Conservation (phyloP, 2,797 vertebrate species). For the Phalanger gymnotis region DNA sequence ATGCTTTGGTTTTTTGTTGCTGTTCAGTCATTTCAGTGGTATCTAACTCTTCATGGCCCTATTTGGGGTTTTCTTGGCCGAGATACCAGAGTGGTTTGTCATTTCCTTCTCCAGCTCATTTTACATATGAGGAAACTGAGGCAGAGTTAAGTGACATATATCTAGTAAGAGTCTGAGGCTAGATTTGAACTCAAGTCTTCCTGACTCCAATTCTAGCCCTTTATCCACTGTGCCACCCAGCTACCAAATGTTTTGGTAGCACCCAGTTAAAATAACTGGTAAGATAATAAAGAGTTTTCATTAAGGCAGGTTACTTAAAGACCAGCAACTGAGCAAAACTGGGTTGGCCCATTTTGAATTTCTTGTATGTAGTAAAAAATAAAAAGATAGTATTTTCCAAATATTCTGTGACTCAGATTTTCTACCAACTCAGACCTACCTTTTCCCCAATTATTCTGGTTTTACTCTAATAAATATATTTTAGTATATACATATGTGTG, state of each 20-base stretch:
- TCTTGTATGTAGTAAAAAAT: background rate
- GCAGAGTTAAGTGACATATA: too few relatives aligned
- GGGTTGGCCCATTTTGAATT: background rate
- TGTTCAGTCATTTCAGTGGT: background rate
- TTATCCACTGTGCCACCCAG: background rate
- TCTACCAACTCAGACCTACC: background rate
- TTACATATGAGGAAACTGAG: background rate
- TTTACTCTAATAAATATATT: background rate
- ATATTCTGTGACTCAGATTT: background rate
- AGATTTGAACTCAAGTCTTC: background rate
- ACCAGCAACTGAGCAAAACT: background rate
- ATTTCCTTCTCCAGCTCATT: background rate
- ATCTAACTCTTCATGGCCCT: background rate
- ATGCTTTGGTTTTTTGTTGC: background rate
- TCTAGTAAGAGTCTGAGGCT: background rate
- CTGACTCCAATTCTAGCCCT: background rate
- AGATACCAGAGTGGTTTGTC: background rate
- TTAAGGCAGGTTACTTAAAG: background rate
- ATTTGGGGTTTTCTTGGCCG: background rate
- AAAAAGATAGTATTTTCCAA: background rate
- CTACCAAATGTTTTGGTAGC: background rate
- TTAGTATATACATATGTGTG: background rate
- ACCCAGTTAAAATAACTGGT: background rate
- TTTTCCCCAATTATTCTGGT: background rate
- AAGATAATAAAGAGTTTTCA: background rate